phyloP scores from a whole-genome alignment of 2,888 invertebrate genomes.

The Rutpela maculata region DNA sequence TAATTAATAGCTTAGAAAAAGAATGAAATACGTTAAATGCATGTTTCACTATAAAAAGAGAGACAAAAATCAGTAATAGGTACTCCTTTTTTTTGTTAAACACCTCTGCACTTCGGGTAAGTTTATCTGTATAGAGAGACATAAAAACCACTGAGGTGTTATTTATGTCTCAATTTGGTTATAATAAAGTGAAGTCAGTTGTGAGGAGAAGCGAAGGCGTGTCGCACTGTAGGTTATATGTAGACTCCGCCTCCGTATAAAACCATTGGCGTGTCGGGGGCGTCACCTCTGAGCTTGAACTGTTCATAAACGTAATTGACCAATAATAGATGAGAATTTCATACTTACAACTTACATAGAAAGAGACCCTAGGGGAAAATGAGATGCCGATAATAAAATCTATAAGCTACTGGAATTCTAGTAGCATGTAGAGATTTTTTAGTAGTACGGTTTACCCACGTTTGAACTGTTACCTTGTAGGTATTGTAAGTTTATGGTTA shows the following conservation, averaged over 20 bases:
- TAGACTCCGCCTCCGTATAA: slow-evolving; percentile 45
- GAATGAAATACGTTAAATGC: too few species aligned
- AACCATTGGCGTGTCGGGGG: slow-evolving; percentile 66
- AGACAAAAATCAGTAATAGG: neutral
- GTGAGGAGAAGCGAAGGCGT: slow-evolving; percentile 26
- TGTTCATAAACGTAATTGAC: slow-evolving; percentile 53
- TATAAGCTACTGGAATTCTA: slow-evolving; percentile 47
- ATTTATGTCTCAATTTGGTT: slow-evolving; percentile 65
- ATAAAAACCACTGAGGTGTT: slow-evolving; percentile 61
- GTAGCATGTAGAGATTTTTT: slow-evolving; percentile 45
- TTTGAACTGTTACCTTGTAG: slow-evolving; percentile 8
- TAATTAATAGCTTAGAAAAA: too few species aligned
- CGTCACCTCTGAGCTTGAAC: slow-evolving; percentile 66
- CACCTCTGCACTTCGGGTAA: slow-evolving; percentile 49
- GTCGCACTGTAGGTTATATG: slow-evolving; percentile 13
- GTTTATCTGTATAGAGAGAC: slow-evolving; percentile 46
- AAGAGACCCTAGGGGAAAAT: slow-evolving; percentile 39
- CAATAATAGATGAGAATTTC: slow-evolving; percentile 61
- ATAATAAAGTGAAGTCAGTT: slow-evolving; percentile 56
- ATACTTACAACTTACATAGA: slow-evolving; percentile 41
- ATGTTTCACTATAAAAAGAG: neutral
- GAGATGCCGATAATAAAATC: slow-evolving; percentile 42
- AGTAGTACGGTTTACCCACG: slow-evolving; percentile 31
- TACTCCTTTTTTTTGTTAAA: slow-evolving; percentile 14
- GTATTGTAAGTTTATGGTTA: slow-evolving; percentile 27